These are phyloP conservation scores for Mystacornis crossleyi DNA, from an alignment of 2,113 vertebrate genomes.

Conservation along the genomic window DNA sequence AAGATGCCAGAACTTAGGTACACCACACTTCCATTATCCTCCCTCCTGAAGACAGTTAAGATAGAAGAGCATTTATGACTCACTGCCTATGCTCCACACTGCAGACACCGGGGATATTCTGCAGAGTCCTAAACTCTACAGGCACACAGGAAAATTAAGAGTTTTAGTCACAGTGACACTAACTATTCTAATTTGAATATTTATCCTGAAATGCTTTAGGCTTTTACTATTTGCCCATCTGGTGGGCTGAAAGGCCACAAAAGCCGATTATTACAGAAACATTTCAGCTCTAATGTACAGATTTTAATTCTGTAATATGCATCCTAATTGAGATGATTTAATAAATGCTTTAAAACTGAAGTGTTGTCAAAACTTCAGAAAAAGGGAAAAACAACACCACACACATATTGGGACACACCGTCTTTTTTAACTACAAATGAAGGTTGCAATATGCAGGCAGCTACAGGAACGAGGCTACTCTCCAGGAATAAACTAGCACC, in stretches of 20 bases:
- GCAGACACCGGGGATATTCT: not conserved
- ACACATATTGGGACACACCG: not conserved
- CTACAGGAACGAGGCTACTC: not conserved
- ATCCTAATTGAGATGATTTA: not conserved
- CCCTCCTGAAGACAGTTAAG: not conserved
- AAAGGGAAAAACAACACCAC: not conserved
- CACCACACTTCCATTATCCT: not conserved
- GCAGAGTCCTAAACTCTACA: not conserved
- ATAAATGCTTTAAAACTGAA: constrained; percentile 35
- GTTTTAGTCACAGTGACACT: not conserved
- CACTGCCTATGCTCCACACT: not conserved
- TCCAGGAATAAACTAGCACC: not conserved
- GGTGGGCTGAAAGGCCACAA: not conserved
- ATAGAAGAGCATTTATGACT: not conserved
- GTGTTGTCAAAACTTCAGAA: not conserved
- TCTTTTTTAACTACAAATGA: not conserved
- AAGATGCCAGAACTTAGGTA: not conserved
- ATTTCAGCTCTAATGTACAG: not conserved
- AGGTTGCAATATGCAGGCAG: not conserved
- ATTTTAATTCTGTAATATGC: not conserved
- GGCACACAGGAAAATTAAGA: not conserved
- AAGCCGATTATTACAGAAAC: not conserved
- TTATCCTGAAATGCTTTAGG: not conserved
- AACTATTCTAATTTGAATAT: not conserved
- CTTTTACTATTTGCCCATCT: not conserved